Conservation (phyloP, 2,888 invertebrate species). For the Ecliptopera silaceata region DNA sequence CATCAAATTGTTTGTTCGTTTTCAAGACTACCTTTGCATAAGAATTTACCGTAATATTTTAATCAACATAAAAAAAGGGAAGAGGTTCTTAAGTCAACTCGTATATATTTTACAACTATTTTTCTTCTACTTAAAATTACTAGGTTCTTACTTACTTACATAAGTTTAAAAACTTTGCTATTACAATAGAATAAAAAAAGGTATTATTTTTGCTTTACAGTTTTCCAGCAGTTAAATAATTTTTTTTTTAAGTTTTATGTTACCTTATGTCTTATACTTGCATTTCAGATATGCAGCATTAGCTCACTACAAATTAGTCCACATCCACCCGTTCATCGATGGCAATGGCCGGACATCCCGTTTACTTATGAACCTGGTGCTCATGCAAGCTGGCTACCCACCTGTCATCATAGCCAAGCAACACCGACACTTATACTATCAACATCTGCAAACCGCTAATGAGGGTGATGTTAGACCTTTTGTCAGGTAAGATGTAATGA, state of each 20-base stretch:
- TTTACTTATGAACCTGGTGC: constrained; percentile 96
- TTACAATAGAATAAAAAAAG: too few species aligned
- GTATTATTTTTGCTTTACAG: background rate
- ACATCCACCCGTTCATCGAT: constrained; percentile 98
- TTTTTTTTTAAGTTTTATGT: too few species aligned
- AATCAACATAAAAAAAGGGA: too few species aligned
- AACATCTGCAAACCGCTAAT: constrained; percentile 94
- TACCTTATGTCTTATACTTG: too few species aligned
- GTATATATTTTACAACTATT: too few species aligned
- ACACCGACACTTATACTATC: constrained; percentile 92
- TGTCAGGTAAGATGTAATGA: constrained; percentile 78
- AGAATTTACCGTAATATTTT: too few species aligned
- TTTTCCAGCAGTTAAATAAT: background rate
- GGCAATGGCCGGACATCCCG: constrained; percentile 98
- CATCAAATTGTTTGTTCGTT: too few species aligned
- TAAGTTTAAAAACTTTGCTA: too few species aligned
- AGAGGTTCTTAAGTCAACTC: too few species aligned
- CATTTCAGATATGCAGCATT: constrained; percentile 92
- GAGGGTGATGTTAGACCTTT: constrained; percentile 97
- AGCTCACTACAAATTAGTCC: constrained; percentile 98
- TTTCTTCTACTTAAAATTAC: too few species aligned
- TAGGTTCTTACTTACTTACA: too few species aligned
- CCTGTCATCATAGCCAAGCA: constrained; percentile 97
- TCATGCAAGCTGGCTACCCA: constrained; percentile 98
- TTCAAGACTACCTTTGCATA: too few species aligned